These are phyloP conservation scores for Telenomus remus DNA, from an alignment of 1,140 invertebrate genomes.

Conservation along the genomic window DNA sequence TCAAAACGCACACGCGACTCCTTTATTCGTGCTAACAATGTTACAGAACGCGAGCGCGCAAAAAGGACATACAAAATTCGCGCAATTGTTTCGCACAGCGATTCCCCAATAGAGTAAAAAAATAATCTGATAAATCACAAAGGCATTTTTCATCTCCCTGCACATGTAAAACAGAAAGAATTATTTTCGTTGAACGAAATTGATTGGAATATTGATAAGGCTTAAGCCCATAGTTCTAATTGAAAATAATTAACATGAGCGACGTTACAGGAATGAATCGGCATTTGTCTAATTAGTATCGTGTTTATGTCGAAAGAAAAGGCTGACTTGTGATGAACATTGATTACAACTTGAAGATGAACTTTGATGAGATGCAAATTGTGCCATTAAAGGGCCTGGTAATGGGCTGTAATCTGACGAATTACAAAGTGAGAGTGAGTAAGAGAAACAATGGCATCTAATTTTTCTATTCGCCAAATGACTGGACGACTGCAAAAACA, in stretches of 20 bases:
- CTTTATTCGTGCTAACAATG: conserved; percentile 41
- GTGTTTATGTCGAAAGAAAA: conserved; percentile 34
- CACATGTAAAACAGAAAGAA: background rate
- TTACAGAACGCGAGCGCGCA: background rate
- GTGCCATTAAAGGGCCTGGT: conserved; percentile 22
- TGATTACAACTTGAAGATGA: conserved; percentile 41
- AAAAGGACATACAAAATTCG: conserved; percentile 30
- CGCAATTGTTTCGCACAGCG: conserved; percentile 26
- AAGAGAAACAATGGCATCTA: conserved; percentile 15
- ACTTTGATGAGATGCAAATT: conserved; percentile 52
- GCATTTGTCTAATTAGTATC: conserved; percentile 37
- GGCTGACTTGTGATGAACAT: conserved; percentile 25
- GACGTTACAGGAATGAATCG: conserved; percentile 1
- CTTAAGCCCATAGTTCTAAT: conserved; percentile 17
- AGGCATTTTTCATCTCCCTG: conserved; percentile 3
- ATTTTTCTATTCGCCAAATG: conserved; percentile 44
- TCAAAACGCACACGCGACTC: conserved; percentile 6
- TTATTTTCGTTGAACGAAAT: conserved; percentile 7
- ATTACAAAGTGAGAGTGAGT: conserved; percentile 29
- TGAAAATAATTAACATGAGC: conserved; percentile 36
- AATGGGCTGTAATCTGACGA: conserved; percentile 34
- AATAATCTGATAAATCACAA: conserved; percentile 27
- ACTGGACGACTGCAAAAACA: conserved; percentile 26
- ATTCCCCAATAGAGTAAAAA: conserved; percentile 10
- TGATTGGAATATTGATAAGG: conserved; percentile 20